These are phyloP conservation scores for Plodia interpunctella DNA, from an alignment of 1,140 invertebrate species.

Conservation along the genomic window DNA sequence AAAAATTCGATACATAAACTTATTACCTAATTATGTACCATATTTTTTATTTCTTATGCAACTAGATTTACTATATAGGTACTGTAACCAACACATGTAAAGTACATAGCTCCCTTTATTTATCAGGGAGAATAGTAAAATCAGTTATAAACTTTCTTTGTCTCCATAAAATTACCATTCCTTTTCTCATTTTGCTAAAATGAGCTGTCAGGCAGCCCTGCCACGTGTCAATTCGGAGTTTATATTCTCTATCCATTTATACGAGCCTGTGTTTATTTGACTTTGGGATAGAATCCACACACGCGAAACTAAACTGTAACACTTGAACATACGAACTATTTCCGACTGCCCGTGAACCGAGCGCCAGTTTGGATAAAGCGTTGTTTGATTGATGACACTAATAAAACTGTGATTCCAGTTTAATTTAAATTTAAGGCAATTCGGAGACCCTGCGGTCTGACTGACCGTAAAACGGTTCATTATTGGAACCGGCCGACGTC, in stretches of 20 bases:
- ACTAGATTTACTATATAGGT: too few species aligned
- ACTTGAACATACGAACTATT: constrained; percentile 40
- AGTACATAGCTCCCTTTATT: not conserved
- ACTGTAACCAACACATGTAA: too few species aligned
- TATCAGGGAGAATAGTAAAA: constrained; percentile 7
- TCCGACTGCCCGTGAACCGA: constrained; percentile 30
- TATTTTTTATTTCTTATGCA: too few species aligned
- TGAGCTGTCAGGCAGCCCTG: constrained; percentile 28
- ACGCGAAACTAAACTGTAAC: constrained; percentile 24
- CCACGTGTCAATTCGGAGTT: constrained; percentile 64
- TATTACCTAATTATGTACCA: too few species aligned
- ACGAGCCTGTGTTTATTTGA: constrained; percentile 68
- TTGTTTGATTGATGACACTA: constrained; percentile 74
- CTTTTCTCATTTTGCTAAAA: constrained; percentile 13
- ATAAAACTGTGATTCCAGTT: constrained; percentile 75
- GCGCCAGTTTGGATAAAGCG: constrained; percentile 50
- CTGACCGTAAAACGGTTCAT: constrained; percentile 70
- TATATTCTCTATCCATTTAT: constrained; percentile 65
- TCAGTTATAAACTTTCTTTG: constrained; percentile 11
- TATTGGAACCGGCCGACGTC: constrained; percentile 47
- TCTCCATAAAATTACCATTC: constrained; percentile 12
- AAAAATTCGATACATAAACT: too few species aligned
- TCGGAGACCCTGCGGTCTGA: constrained; percentile 55
- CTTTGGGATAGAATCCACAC: constrained; percentile 41
- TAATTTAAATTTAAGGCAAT: constrained; percentile 77